Evolutionary conservation across 2,888 invertebrate genomes (phyloP).

Genomic region (Minunthozetes semirufus): DNA sequence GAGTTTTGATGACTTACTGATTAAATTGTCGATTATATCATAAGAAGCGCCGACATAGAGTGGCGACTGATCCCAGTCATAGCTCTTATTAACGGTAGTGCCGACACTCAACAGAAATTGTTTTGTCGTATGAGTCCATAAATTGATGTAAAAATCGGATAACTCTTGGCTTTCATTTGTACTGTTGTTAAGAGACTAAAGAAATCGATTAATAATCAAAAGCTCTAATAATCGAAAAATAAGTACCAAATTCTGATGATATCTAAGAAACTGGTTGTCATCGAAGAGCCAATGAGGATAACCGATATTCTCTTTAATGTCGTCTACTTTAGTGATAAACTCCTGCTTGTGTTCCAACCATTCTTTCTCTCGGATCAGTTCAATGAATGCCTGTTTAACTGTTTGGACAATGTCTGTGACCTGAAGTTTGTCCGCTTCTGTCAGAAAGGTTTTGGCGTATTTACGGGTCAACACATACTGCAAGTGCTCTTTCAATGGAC

Average conservation of each 20-base stretch:
- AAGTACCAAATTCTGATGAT: slow-evolving; percentile 29
- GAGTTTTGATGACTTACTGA: slow-evolving; percentile 21
- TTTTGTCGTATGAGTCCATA: background rate
- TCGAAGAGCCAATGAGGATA: slow-evolving; percentile 37
- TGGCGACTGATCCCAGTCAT: slow-evolving; percentile 34
- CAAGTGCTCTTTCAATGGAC: slow-evolving; percentile 17
- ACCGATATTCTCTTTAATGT: slow-evolving; percentile 28
- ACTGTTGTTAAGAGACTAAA: background rate
- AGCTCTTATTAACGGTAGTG: background rate
- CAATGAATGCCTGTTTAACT: slow-evolving; percentile 25
- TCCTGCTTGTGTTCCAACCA: slow-evolving; percentile 26
- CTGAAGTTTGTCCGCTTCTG: background rate
- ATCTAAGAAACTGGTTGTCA: slow-evolving; percentile 14
- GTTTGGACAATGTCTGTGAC: slow-evolving; percentile 5
- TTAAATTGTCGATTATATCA: slow-evolving; percentile 33
- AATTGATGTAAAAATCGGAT: background rate
- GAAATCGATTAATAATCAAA: background rate
- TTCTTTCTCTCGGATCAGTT: slow-evolving; percentile 23
- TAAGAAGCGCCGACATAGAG: slow-evolving; percentile 33
- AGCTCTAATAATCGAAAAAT: background rate
- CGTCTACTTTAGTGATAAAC: slow-evolving; percentile 21
- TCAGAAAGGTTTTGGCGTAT: slow-evolving; percentile 7
- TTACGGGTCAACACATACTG: slow-evolving; percentile 25
- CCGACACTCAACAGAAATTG: slow-evolving; percentile 21
- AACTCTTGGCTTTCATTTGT: background rate